Percentiles rank a stretch among this genome's conserved stretches.
These are phyloP conservation scores for Poecile atricapillus DNA, from an alignment of 2,113 vertebrate genomes.

Conservation along the genomic window DNA sequence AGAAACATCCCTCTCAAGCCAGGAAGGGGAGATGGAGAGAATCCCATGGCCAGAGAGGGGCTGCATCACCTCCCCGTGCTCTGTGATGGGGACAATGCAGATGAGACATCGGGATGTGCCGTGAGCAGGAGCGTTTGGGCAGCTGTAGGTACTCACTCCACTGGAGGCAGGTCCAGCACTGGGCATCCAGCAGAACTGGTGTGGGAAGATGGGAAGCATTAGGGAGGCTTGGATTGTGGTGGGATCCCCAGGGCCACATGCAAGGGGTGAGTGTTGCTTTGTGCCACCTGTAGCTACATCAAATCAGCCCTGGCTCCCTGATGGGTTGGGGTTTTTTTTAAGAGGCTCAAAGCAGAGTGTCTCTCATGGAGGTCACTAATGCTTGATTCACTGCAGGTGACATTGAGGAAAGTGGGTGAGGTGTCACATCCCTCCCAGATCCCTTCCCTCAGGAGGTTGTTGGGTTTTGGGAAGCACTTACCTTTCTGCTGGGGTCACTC, in stretches of 20 bases:
- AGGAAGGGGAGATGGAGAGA: not conserved
- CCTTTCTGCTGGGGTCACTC: not conserved
- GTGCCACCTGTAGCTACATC: not conserved
- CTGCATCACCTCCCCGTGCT: rapidly evolving
- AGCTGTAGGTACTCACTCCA: not conserved
- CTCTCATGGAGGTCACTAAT: rapidly evolving
- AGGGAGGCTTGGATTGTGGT: rapidly evolving
- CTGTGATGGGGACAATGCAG: not conserved
- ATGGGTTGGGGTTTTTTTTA: not conserved
- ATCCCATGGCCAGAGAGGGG: too few relatives aligned
- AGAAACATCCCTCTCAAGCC: not conserved
- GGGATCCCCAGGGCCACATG: too few relatives aligned
- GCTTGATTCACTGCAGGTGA: not conserved
- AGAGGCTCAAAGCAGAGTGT: not conserved
- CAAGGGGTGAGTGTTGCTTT: not conserved
- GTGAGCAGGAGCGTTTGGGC: not conserved
- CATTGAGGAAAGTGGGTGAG: rapidly evolving
- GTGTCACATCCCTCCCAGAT: not conserved
- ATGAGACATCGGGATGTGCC: not conserved
- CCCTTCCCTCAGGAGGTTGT: not conserved
- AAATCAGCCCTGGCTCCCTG: not conserved
- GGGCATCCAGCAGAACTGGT: not conserved
- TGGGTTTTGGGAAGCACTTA: not conserved
- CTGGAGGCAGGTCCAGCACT: not conserved
- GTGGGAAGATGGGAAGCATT: not conserved